phyloP scores from a whole-genome alignment of 2,797 vertebrate genomes.

The Knipowitschia caucasica region DNA sequence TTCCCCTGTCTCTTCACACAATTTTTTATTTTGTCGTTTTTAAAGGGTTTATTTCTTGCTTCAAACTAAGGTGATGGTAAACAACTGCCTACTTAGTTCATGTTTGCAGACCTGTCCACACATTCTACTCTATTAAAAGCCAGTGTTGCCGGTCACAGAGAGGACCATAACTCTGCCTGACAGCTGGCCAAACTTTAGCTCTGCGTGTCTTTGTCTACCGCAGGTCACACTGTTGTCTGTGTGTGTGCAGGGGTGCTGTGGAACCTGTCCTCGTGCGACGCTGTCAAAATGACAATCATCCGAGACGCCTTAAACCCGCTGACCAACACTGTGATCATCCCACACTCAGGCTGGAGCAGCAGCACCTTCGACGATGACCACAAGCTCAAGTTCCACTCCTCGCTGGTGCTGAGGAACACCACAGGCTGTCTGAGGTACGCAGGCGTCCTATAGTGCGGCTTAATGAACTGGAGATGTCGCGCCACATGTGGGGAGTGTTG shows the following conservation, averaged over 20 bases:
- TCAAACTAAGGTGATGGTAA: not conserved
- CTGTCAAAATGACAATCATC: conserved; percentile 98
- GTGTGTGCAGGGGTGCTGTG: conserved; percentile 87
- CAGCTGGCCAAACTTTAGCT: conserved; percentile 45
- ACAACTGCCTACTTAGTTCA: conserved; percentile 6
- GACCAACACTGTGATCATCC: conserved; percentile 97
- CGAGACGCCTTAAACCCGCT: conserved; percentile 91
- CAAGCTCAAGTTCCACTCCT: conserved; percentile 98
- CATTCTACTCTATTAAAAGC: conserved; percentile 39
- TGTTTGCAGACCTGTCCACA: conserved; percentile 10
- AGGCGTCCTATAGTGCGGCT: not conserved
- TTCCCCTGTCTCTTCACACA: too few species aligned
- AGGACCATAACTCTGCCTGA: conserved; percentile 39
- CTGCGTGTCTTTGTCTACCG: conserved; percentile 7
- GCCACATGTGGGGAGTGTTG: not conserved
- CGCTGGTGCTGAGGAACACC: conserved; percentile 92
- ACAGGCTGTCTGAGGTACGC: conserved; percentile 91
- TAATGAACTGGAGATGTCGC: not conserved
- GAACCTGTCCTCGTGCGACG: conserved; percentile 97
- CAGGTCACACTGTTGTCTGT: conserved; percentile 16
- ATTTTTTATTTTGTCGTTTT: too few species aligned
- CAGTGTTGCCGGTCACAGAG: conserved; percentile 4
- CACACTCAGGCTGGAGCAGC: conserved; percentile 96
- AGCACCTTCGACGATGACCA: conserved; percentile 93
- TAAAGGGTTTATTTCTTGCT: not conserved